Conservation (phyloP, 2,888 invertebrate species). For the Tiphia femorata region DNA sequence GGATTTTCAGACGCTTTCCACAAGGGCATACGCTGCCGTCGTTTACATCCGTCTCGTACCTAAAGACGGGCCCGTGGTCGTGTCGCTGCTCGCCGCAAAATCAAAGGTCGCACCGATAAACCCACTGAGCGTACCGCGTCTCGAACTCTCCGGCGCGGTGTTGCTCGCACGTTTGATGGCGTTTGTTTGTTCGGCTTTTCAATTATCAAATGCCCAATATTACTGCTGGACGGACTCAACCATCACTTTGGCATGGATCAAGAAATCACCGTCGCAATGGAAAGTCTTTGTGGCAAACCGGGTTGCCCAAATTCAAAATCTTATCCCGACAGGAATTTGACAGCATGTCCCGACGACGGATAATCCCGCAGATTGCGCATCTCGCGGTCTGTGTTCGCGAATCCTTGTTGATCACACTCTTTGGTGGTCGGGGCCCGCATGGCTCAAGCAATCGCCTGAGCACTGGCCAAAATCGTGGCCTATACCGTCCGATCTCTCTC, state of each 20-base stretch:
- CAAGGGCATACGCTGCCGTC: neutral
- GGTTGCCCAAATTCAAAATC: neutral
- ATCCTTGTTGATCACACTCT: neutral
- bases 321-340: neutral
- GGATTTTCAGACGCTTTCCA: conserved; percentile 1
- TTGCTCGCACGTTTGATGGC: neutral
- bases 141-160: neutral
- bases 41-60: neutral
- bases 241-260: neutral
- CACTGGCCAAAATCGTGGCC: too few relatives aligned
- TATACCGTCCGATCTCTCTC: too few relatives aligned
- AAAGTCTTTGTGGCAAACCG: neutral
- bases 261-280: neutral
- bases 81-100: neutral
- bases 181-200: neutral
- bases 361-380: conserved; percentile 1
- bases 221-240: neutral
- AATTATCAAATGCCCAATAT: neutral
- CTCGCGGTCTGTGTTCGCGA: neutral
- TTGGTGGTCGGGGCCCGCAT: neutral
- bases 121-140: neutral
- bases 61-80: neutral
- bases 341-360: neutral
- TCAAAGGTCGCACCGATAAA: neutral
- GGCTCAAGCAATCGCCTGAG: neutral